Conservation (phyloP, 2,888 invertebrate species). For the Pyralis farinalis region DNA sequence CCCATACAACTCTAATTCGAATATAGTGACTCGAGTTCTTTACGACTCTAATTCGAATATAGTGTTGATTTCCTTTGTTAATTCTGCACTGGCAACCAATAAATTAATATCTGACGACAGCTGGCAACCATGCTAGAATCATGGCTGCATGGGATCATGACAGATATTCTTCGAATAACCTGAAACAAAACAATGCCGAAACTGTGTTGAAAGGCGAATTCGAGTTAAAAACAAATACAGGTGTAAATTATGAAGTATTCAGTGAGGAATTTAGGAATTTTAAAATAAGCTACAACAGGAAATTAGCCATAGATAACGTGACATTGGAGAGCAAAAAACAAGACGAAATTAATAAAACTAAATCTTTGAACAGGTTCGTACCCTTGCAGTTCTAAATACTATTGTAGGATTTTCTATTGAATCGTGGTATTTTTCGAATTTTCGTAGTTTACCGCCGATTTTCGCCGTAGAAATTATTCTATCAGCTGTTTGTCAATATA, state of each 20-base stretch:
- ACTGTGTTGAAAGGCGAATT: constrained; percentile 24
- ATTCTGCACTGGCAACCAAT: too few species aligned
- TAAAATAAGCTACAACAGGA: constrained; percentile 26
- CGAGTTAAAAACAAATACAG: constrained; percentile 22
- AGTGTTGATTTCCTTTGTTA: too few species aligned
- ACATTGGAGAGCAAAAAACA: constrained; percentile 35
- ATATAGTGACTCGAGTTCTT: too few species aligned
- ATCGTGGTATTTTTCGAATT: too few species aligned
- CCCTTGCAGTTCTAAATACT: too few species aligned
- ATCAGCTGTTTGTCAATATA: constrained; percentile 77
- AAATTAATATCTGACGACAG: too few species aligned
- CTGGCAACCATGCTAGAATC: too few species aligned
- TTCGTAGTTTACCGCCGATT: constrained; percentile 18
- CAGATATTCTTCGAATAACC: constrained; percentile 37
- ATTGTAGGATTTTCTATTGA: too few species aligned
- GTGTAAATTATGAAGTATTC: constrained; percentile 25
- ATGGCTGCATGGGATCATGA: constrained; percentile 70
- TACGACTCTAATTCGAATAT: too few species aligned
- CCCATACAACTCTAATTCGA: too few species aligned
- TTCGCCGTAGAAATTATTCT: constrained; percentile 28
- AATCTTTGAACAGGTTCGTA: constrained; percentile 30
- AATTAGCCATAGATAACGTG: constrained; percentile 28
- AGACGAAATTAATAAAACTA: constrained; percentile 33
- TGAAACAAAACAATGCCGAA: constrained; percentile 28
- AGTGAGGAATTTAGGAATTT: constrained; percentile 25